phyloP scores from a whole-genome alignment of 2,113 vertebrate species.

The Gavia stellata region DNA sequence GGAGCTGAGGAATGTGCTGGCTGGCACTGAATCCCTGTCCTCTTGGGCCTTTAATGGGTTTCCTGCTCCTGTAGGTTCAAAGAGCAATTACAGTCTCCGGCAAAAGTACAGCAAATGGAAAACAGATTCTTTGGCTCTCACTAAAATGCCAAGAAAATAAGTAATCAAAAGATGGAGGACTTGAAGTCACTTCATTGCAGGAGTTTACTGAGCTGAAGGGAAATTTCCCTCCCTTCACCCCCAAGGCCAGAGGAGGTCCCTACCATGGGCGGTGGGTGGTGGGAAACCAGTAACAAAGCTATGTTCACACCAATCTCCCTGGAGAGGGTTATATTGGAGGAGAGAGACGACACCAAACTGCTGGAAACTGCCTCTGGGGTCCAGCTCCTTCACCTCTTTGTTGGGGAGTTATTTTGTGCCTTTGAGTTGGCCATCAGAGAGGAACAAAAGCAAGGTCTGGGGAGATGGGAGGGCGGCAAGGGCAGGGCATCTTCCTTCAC shows the following conservation, averaged over 20 bases:
- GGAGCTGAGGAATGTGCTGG: slow-evolving; percentile 66
- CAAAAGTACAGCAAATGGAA: slow-evolving; percentile 76
- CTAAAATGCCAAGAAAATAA: slow-evolving; percentile 50
- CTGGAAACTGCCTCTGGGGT: neutral
- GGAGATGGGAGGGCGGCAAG: neutral
- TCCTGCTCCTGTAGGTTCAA: slow-evolving; percentile 74
- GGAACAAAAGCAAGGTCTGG: neutral
- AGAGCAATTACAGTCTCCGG: slow-evolving; percentile 70
- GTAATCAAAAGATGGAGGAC: slow-evolving; percentile 51
- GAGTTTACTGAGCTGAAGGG: neutral
- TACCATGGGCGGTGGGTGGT: neutral
- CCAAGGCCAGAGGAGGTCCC: neutral
- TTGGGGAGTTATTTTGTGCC: neutral
- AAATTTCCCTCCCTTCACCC: neutral
- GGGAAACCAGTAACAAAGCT: neutral
- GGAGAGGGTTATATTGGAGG: neutral
- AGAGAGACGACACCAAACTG: neutral
- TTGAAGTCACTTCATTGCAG: neutral
- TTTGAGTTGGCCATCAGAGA: neutral
- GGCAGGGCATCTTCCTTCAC: neutral
- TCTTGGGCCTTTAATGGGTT: slow-evolving; percentile 70
- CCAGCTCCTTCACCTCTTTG: neutral
- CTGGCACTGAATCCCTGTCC: slow-evolving; percentile 53
- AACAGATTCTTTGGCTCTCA: slow-evolving; percentile 69
- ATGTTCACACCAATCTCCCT: neutral